A percentile compares a stretch with the other conserved stretches of the same genome.
Conservation (phyloP, 2,888 invertebrate species). For the Polydrusus tereticollis region DNA sequence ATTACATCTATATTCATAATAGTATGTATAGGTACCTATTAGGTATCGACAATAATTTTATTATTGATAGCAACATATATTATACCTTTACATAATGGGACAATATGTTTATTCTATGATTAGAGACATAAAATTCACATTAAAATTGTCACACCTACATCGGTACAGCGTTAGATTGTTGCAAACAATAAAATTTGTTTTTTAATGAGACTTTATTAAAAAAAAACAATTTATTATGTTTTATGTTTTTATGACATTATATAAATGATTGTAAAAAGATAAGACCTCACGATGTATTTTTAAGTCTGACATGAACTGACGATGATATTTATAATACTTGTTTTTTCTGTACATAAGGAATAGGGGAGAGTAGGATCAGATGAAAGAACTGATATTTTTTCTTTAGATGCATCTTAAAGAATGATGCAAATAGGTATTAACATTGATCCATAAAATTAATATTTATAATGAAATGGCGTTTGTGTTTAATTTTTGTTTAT, state of each 20-base stretch:
- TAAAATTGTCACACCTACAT: conserved; percentile 6
- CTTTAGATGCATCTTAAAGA: too few species aligned
- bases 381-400: too few species aligned
- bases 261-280: conserved; percentile 16
- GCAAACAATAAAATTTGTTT: conserved; percentile 10
- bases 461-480: too few species aligned
- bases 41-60: too few species aligned
- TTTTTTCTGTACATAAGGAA: too few species aligned
- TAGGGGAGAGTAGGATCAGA: too few species aligned
- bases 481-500: too few species aligned
- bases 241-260: conserved; percentile 17
- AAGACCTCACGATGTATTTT: conserved; percentile 12
- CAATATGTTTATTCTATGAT: conserved; percentile 2
- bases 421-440: too few species aligned
- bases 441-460: too few species aligned
- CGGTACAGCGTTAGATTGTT: not conserved
- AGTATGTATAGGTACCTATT: not conserved
- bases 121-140: not conserved
- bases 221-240: conserved; percentile 19
- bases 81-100: conserved; percentile 12
- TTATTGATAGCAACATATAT: not conserved
- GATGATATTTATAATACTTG: too few species aligned
- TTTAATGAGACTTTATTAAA: conserved; percentile 14
- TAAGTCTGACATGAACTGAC: not conserved
- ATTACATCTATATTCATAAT: too few species aligned